Conservation (phyloP, 2,888 invertebrate genomes). For the Octonoba sinensis region DNA sequence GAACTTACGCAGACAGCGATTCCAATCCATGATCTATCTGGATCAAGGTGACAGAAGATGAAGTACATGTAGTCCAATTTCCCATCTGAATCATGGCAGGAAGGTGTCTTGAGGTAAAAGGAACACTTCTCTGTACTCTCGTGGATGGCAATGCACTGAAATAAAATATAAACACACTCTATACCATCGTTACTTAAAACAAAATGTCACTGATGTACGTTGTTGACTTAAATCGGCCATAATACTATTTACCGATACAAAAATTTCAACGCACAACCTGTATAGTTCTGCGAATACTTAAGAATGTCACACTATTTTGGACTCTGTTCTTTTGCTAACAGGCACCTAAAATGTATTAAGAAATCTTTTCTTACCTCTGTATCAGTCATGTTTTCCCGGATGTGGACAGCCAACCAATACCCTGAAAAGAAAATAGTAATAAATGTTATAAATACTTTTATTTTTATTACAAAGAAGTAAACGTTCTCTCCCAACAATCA, state of each 20-base stretch:
- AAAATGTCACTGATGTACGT: too few species aligned
- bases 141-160: constrained; percentile 40
- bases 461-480: too few species aligned
- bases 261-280: too few species aligned
- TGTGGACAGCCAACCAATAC: constrained; percentile 6
- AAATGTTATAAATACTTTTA: too few species aligned
- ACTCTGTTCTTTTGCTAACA: too few species aligned
- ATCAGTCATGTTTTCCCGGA: constrained; percentile 20
- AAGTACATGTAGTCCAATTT: constrained; percentile 71
- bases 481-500: too few species aligned
- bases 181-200: too few species aligned
- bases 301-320: too few species aligned
- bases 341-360: too few species aligned
- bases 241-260: too few species aligned
- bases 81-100: constrained; percentile 71
- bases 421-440: constrained; percentile 9
- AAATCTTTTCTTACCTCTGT: neutral
- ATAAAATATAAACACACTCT: neutral
- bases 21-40: constrained; percentile 24
- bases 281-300: too few species aligned
- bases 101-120: constrained; percentile 70
- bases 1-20: constrained; percentile 47
- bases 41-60: constrained; percentile 70
- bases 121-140: constrained; percentile 67
- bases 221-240: too few species aligned